A percentile compares a stretch with the other conserved stretches of the same genome.
Conservation (phyloP, 2,113 vertebrate species). For the Hystrix brachyura region DNA sequence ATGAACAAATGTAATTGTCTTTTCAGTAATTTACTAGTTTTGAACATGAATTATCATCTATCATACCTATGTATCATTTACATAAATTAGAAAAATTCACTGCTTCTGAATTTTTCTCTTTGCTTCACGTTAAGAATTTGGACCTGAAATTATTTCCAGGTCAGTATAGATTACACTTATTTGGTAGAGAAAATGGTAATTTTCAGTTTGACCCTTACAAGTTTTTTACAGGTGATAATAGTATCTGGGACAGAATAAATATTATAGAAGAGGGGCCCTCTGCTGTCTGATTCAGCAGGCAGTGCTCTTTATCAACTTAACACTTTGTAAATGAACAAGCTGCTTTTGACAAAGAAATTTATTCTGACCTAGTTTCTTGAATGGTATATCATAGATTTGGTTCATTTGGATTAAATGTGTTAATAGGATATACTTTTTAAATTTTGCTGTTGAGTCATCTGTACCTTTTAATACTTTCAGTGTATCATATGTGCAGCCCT, state of each 20-base stretch:
- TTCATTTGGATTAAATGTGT: constrained; percentile 57
- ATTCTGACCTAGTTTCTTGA: constrained; percentile 57
- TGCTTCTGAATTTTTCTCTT: constrained; percentile 50
- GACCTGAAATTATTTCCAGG: constrained; percentile 44
- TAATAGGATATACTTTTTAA: constrained; percentile 72
- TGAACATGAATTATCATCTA: constrained; percentile 12
- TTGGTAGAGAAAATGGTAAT: constrained; percentile 74
- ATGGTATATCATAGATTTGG: constrained; percentile 49
- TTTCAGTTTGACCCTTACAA: constrained; percentile 72
- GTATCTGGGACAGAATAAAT: constrained; percentile 54
- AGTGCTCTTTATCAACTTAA: constrained; percentile 45
- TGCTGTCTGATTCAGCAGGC: constrained; percentile 48
- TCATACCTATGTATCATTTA: constrained; percentile 43
- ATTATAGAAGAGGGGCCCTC: neutral
- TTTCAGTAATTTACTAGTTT: constrained; percentile 27
- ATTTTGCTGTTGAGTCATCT: constrained; percentile 43
- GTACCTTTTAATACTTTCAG: constrained; percentile 64
- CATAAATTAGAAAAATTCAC: constrained; percentile 38
- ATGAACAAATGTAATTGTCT: neutral
- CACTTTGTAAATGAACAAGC: constrained; percentile 51
- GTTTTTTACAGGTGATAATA: constrained; percentile 31
- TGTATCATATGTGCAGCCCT: constrained; percentile 60
- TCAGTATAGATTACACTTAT: neutral
- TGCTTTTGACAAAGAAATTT: constrained; percentile 61
- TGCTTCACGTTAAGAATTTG: constrained; percentile 52